These are phyloP conservation scores for Sipha maydis DNA, from an alignment of 2,888 invertebrate genomes.

Conservation along the genomic window DNA sequence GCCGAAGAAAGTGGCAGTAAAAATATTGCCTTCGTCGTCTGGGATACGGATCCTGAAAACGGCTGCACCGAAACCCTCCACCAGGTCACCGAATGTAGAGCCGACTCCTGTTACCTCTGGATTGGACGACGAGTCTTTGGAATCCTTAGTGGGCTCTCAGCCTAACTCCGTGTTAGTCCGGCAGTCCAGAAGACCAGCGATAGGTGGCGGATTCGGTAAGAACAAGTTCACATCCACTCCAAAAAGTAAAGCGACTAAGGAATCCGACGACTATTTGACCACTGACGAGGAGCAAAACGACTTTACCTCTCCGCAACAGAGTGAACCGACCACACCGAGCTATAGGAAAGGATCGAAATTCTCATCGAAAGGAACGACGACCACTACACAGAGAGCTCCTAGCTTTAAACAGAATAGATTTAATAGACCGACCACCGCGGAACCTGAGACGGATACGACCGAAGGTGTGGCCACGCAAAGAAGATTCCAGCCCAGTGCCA, in stretches of 20 bases:
- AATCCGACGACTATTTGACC: constrained; percentile 66
- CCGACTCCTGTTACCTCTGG: constrained; percentile 73
- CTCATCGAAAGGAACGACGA: constrained; percentile 63
- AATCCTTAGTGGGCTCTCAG: constrained; percentile 70
- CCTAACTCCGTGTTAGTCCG: constrained; percentile 67
- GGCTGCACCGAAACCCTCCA: constrained; percentile 73
- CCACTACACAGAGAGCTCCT: constrained; percentile 66
- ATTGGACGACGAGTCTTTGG: constrained; percentile 73
- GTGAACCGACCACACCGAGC: constrained; percentile 51
- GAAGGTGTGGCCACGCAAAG: constrained; percentile 65
- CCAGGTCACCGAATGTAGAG: constrained; percentile 72
- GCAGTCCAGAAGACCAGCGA: constrained; percentile 70
- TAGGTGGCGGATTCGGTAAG: constrained; percentile 59
- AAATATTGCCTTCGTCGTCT: constrained; percentile 73
- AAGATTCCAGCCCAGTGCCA: constrained; percentile 66
- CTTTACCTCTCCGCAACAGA: constrained; percentile 30
- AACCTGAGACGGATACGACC: constrained; percentile 66
- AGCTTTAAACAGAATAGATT: constrained; percentile 67
- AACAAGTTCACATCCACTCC: constrained; percentile 64
- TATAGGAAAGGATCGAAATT: constrained; percentile 57
- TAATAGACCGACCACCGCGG: constrained; percentile 70
- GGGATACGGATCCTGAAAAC: constrained; percentile 79
- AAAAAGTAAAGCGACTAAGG: constrained; percentile 66
- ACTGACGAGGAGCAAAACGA: constrained; percentile 62
- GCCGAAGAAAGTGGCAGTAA: constrained; percentile 68